phyloP scores from a whole-genome alignment of 2,888 invertebrate species.

The Diploptera punctata region DNA sequence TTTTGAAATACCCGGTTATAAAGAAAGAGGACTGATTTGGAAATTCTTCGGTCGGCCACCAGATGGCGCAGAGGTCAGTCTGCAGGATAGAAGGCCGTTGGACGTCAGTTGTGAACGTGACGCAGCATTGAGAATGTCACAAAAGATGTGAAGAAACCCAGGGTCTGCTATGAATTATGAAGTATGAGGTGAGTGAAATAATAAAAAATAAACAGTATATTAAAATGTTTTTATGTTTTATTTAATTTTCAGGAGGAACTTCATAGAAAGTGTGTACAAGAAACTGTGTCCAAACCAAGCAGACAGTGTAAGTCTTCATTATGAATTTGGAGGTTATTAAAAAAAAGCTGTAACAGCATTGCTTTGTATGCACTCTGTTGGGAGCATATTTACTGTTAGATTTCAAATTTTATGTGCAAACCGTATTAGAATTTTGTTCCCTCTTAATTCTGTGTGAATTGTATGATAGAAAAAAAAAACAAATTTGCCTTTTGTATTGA shows the following conservation, averaged over 20 bases:
- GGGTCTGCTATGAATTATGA: no score
- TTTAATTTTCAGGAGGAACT: constrained; percentile 68
- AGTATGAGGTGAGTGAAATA: no score
- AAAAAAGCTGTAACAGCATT: constrained; percentile 10
- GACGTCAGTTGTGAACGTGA: no score
- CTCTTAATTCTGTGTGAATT: constrained; percentile 8
- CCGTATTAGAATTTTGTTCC: neutral
- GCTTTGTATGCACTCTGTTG: constrained; percentile 24
- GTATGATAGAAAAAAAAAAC: no score
- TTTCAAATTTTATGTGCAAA: constrained; percentile 16
- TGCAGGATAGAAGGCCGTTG: no score
- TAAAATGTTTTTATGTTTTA: constrained; percentile 2
- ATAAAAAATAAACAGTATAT: no score
- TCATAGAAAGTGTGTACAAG: constrained; percentile 81
- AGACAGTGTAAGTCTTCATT: constrained; percentile 62
- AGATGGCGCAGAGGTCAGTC: no score
- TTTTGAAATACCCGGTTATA: no score
- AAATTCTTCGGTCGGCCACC: no score
- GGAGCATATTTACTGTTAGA: neutral
- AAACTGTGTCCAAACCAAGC: constrained; percentile 78
- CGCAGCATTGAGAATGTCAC: no score
- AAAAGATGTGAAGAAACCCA: no score
- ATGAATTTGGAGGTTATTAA: constrained; percentile 36
- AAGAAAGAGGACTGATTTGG: no score
- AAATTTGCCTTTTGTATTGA: neutral